phyloP scores from a whole-genome alignment of 2,888 invertebrate species.

The Penaeus monodon region DNA sequence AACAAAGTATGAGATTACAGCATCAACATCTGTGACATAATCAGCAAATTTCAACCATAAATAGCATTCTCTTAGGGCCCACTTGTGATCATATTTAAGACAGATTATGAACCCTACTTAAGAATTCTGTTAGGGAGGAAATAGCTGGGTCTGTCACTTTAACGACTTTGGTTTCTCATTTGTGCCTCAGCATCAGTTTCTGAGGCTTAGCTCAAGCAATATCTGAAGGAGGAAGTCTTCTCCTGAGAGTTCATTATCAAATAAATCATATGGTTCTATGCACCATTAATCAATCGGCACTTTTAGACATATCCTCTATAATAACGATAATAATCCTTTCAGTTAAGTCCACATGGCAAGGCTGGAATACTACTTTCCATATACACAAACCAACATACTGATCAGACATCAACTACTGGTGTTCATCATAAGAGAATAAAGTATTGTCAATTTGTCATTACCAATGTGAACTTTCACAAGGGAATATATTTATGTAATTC shows the following conservation, averaged over 20 bases:
- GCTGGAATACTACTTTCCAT: slow-evolving; percentile 20
- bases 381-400: slow-evolving; percentile 20
- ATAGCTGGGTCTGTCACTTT: slow-evolving; percentile 21
- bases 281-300: slow-evolving; percentile 18
- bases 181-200: slow-evolving; percentile 4
- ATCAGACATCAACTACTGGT: slow-evolving; percentile 12
- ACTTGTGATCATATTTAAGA: slow-evolving; percentile 15
- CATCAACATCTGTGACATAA: neutral
- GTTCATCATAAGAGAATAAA: neutral
- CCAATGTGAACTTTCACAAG: slow-evolving; percentile 3
- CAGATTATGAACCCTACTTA: slow-evolving; percentile 27
- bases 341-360: slow-evolving; percentile 13
- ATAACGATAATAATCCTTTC: slow-evolving; percentile 22
- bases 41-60: slow-evolving; percentile 21
- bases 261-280: slow-evolving; percentile 9
- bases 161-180: slow-evolving; percentile 41
- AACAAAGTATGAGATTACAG: slow-evolving; percentile 58
- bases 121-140: slow-evolving; percentile 4
- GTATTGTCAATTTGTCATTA: slow-evolving; percentile 21
- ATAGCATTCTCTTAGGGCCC: slow-evolving; percentile 16
- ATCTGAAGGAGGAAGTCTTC: slow-evolving; percentile 29
- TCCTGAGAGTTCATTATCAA: slow-evolving; percentile 37
- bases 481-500: slow-evolving; percentile 22
- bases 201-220: slow-evolving; percentile 9
- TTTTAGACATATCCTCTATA: slow-evolving; percentile 4